Evolutionary conservation across 2,113 vertebrate genomes (phyloP).

Genomic region (Nothocercus nigrocapillus): DNA sequence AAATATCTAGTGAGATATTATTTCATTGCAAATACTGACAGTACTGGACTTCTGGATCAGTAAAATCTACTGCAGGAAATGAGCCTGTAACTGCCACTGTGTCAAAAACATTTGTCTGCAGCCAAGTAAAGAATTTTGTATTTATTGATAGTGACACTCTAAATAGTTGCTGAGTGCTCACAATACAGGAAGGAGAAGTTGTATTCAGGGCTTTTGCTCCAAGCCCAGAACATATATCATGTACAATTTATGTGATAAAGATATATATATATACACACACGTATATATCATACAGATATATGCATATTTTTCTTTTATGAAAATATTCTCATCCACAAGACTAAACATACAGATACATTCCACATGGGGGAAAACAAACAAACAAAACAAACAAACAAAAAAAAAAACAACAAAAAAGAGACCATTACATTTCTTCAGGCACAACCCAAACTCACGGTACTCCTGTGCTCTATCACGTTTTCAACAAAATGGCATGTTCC

Average conservation of each 20-base stretch:
- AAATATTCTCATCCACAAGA: not conserved
- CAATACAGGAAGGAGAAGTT: not conserved
- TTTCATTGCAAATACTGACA: not conserved
- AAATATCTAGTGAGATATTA: not conserved
- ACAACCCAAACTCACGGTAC: not conserved
- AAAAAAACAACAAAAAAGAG: not conserved
- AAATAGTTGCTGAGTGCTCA: not conserved
- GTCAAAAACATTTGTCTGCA: not conserved
- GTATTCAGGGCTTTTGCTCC: not conserved
- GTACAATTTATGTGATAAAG: fast-evolving
- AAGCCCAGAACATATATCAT: not conserved
- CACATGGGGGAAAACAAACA: too few relatives aligned
- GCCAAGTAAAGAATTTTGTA: not conserved
- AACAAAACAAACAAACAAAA: too few relatives aligned
- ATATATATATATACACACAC: too few relatives aligned
- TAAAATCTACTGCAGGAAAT: not conserved
- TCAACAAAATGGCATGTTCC: not conserved
- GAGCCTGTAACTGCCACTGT: not conserved
- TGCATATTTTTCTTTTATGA: not conserved
- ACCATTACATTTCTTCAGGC: not conserved
- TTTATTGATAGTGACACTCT: not conserved
- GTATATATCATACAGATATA: not conserved
- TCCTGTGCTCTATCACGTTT: not conserved
- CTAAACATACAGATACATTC: not conserved
- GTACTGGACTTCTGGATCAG: not conserved